Percentiles rank a stretch among this genome's conserved stretches.
These are phyloP conservation scores for Pocillopora damicornis DNA, from an alignment of 64 coral and sea anemone species.

Conservation along the genomic window DNA sequence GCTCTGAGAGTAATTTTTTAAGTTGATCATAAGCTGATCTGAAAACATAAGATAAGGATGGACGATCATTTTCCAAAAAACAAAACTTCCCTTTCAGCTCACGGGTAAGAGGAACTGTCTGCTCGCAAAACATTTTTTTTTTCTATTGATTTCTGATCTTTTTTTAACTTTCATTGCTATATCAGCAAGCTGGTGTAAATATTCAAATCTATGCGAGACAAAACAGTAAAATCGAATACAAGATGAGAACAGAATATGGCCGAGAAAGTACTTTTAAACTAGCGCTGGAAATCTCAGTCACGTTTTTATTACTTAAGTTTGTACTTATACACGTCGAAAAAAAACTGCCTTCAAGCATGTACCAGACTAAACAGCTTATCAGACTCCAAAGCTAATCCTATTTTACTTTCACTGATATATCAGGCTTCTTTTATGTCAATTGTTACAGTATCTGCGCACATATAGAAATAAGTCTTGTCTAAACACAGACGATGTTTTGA, in stretches of 20 bases:
- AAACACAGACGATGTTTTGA: neutral
- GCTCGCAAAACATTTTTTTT: neutral
- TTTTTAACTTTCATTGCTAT: no score
- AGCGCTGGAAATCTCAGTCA: no score
- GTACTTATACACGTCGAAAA: no score
- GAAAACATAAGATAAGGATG: neutral
- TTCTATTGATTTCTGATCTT: no score
- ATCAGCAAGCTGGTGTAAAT: no score
- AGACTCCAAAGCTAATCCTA: neutral
- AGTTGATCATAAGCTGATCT: neutral
- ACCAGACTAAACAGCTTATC: no score
- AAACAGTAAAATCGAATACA: no score
- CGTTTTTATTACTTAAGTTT: no score
- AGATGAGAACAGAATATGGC: no score
- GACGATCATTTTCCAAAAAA: neutral
- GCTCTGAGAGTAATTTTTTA: neutral
- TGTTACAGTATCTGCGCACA: neutral
- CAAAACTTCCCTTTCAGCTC: neutral
- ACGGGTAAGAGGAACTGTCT: neutral
- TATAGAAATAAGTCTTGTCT: neutral
- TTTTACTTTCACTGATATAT: neutral
- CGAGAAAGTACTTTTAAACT: no score
- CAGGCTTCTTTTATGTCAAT: neutral
- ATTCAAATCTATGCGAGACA: no score
- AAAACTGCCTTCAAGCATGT: no score